Conservation (phyloP, 1,140 invertebrate species). For the Drosophila fuyamai region DNA sequence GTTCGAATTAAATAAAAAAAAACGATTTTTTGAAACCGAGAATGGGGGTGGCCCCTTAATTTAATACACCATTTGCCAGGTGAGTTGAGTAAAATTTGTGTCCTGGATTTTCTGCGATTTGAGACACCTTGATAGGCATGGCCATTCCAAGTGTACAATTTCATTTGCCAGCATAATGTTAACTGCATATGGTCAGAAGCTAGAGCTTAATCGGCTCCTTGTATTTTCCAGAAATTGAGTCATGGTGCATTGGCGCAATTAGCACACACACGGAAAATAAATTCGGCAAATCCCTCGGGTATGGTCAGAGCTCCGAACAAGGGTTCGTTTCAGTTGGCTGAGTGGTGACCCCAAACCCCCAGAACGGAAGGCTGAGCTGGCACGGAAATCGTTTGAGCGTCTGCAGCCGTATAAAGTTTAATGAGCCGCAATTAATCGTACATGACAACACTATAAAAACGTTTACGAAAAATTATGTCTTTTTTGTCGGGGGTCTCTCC, state of each 20-base stretch:
- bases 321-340: constrained; percentile 51
- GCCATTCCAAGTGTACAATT: background rate
- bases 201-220: background rate
- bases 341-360: constrained; percentile 14
- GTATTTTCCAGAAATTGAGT: constrained; percentile 1
- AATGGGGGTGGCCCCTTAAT: no score
- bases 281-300: constrained; percentile 19
- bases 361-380: constrained; percentile 10
- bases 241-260: constrained; percentile 35
- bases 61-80: no score
- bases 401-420: constrained; percentile 75
- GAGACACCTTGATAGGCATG: background rate
- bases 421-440: constrained; percentile 81
- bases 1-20: no score
- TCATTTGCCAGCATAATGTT: background rate
- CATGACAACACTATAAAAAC: constrained; percentile 82
- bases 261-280: constrained; percentile 40
- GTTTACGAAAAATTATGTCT: constrained; percentile 76
- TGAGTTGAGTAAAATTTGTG: no score
- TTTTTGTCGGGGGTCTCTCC: constrained; percentile 22
- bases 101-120: background rate
- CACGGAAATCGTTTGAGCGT: constrained; percentile 64
- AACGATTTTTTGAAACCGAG: no score
- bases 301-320: constrained; percentile 41
- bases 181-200: background rate